phyloP scores from a whole-genome alignment of 2,888 invertebrate genomes.

The Lucinisca nassula region DNA sequence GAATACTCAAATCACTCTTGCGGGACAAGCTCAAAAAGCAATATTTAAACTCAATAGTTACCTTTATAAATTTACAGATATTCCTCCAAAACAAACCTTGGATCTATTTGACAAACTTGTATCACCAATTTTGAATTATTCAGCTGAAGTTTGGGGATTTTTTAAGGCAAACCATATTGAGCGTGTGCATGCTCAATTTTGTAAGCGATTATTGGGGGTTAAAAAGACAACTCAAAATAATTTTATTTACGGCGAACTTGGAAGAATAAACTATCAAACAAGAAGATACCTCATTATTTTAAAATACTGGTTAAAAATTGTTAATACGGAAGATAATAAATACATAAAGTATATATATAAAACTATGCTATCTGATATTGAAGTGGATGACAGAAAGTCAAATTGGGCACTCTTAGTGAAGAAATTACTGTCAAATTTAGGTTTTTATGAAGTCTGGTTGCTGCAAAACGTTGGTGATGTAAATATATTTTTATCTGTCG shows the following conservation, averaged over 20 bases:
- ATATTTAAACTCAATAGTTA: not conserved
- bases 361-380: not conserved
- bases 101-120: not conserved
- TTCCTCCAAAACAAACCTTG: not conserved
- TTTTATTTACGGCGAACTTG: not conserved
- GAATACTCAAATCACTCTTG: not conserved
- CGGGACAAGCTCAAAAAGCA: not conserved
- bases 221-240: not conserved
- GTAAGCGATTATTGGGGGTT: not conserved
- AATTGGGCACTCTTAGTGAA: not conserved
- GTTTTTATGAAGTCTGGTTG: slow-evolving; percentile 6
- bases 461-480: not conserved
- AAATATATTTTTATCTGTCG: not conserved
- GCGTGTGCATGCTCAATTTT: not conserved
- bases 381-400: not conserved
- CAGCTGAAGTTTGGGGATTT: not conserved
- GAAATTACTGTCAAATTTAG: not conserved
- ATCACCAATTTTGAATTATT: not conserved
- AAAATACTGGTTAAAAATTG: not conserved
- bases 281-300: not conserved
- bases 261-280: not conserved
- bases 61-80: not conserved
- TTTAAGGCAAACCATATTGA: not conserved
- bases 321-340: not conserved
- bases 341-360: not conserved